Evolutionary conservation across 2,797 vertebrate genomes (phyloP).

Genomic region (Alauda arvensis): DNA sequence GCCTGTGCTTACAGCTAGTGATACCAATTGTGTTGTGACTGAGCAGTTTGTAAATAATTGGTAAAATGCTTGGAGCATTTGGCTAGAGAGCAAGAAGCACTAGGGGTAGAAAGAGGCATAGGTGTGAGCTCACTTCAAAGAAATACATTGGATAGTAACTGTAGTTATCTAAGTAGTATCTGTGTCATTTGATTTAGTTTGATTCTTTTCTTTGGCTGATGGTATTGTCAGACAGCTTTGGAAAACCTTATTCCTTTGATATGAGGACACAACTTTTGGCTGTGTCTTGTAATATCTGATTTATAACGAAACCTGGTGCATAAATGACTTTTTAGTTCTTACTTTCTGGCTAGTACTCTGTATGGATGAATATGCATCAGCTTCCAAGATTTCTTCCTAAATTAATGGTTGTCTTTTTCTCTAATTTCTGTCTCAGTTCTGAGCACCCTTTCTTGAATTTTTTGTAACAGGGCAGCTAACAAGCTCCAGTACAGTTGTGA

Average conservation of each 20-base stretch:
- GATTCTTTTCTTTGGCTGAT: background rate
- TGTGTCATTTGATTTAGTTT: background rate
- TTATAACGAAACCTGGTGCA: background rate
- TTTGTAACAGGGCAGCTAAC: background rate
- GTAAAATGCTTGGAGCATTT: background rate
- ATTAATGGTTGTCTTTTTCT: background rate
- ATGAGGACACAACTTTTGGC: background rate
- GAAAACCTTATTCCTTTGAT: background rate
- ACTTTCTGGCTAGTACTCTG: background rate
- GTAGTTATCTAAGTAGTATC: background rate
- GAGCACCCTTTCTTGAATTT: background rate
- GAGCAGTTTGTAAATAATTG: background rate
- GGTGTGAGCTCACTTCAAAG: background rate
- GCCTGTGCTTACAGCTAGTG: background rate
- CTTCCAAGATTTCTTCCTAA: background rate
- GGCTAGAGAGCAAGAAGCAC: background rate
- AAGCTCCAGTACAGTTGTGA: background rate
- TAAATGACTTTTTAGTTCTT: background rate
- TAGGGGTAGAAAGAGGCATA: background rate
- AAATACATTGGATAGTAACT: background rate
- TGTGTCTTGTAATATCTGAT: background rate
- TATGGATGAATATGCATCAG: background rate
- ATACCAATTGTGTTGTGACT: background rate
- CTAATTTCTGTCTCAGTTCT: background rate
- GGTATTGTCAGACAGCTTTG: background rate